These are phyloP conservation scores for Megalopta genalis DNA, from an alignment of 1,140 invertebrate genomes.

Conservation along the genomic window DNA sequence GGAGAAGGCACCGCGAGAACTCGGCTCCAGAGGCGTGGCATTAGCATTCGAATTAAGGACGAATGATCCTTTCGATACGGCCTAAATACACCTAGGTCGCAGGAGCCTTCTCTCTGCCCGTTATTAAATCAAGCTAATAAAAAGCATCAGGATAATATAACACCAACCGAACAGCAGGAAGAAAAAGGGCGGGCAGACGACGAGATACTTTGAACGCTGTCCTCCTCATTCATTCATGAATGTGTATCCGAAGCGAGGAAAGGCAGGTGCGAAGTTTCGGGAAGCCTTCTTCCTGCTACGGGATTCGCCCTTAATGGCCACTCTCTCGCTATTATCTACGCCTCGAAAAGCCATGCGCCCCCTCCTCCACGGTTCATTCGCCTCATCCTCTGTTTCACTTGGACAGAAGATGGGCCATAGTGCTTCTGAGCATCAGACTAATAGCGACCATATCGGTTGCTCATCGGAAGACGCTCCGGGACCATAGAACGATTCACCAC, in stretches of 20 bases:
- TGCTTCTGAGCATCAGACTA: conserved; percentile 65
- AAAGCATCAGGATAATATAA: too few relatives aligned
- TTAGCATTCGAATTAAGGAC: conserved; percentile 8
- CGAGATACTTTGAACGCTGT: conserved; percentile 18
- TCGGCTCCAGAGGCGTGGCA: neutral
- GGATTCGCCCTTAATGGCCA: conserved; percentile 68
- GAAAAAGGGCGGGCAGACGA: too few relatives aligned
- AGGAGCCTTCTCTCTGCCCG: too few relatives aligned
- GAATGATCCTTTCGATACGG: neutral
- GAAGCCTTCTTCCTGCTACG: conserved; percentile 55
- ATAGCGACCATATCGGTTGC: conserved; percentile 63
- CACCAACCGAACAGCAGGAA: too few relatives aligned
- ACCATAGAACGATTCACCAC: conserved; percentile 4
- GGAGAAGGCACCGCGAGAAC: neutral
- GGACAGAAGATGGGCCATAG: conserved; percentile 57
- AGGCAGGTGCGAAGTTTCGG: conserved; percentile 70
- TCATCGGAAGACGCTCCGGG: conserved; percentile 54
- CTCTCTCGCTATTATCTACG: conserved; percentile 68
- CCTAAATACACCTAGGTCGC: too few relatives aligned
- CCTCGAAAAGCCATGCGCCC: conserved; percentile 58
- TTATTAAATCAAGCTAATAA: too few relatives aligned
- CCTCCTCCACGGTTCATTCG: conserved; percentile 12
- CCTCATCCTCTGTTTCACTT: conserved; percentile 52
- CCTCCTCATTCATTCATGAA: conserved; percentile 43
- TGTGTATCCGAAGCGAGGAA: conserved; percentile 50